Percentiles rank a stretch among this genome's conserved stretches.
phyloP scores from a whole-genome alignment of 2,797 vertebrate genomes.

The Poeciliopsis presidionis region DNA sequence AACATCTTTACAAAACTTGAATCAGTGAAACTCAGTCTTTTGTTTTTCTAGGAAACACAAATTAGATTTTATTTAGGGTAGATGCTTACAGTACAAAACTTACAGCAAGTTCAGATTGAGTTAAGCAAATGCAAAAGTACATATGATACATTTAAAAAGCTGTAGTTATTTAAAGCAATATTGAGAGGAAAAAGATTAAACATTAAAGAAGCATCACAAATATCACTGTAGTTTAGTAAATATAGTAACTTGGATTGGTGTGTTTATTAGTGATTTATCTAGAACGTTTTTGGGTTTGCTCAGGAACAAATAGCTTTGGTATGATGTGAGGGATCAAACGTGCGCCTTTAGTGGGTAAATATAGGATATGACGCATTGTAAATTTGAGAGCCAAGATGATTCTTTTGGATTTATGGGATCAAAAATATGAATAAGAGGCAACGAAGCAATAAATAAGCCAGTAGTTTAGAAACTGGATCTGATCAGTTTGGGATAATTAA shows the following conservation, averaged over 20 bases:
- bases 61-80: conserved; percentile 88
- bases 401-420: not conserved
- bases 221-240: not conserved
- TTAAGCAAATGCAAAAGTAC: conserved; percentile 89
- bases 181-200: conserved; percentile 68
- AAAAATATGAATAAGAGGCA: not conserved
- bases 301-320: conserved; percentile 36
- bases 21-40: conserved; percentile 15
- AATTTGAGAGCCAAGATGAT: not conserved
- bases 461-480: not conserved
- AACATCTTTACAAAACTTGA: conserved; percentile 50
- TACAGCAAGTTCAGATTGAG: conserved; percentile 88
- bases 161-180: conserved; percentile 84
- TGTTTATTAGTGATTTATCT: not conserved
- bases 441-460: not conserved
- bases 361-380: not conserved
- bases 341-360: not conserved
- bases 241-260: not conserved
- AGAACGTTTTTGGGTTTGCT: conserved; percentile 10
- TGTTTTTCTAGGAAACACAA: conserved; percentile 38
- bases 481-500: not conserved
- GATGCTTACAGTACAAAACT: conserved; percentile 92
- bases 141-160: conserved; percentile 90
- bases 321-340: conserved; percentile 37
- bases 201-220: conserved; percentile 42